Percentiles rank a stretch among this genome's conserved stretches.
phyloP scores from a whole-genome alignment of 37 sponge, comb jelly and placozoan genomes.

The Crambe crambe region DNA sequence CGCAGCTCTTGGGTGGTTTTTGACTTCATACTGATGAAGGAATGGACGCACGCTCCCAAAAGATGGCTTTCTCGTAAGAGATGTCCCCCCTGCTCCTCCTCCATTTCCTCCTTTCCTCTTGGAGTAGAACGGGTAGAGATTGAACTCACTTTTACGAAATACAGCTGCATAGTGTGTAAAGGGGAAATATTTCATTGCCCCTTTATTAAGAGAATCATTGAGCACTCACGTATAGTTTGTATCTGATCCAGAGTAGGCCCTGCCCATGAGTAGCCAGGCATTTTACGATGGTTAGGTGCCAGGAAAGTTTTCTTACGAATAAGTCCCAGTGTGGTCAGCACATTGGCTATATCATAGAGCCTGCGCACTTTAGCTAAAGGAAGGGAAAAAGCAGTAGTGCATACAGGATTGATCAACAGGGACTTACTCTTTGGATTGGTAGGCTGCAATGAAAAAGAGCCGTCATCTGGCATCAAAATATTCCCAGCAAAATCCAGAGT shows the following conservation, averaged over 20 bases:
- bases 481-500: conserved; percentile 73
- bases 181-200: background rate
- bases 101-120: conserved; percentile 18
- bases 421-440: conserved; percentile 54
- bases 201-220: background rate
- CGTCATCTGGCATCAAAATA: conserved; percentile 72
- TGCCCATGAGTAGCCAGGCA: conserved; percentile 84
- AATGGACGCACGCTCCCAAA: conserved; percentile 39
- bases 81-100: background rate
- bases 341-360: conserved; percentile 93
- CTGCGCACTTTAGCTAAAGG: conserved; percentile 87
- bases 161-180: conserved; percentile 31
- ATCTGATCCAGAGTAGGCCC: conserved; percentile 70
- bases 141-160: conserved; percentile 49
- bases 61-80: conserved; percentile 39
- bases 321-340: conserved; percentile 79
- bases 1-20: background rate
- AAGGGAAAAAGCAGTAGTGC: background rate
- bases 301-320: conserved; percentile 80
- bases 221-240: conserved; percentile 46
- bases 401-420: background rate
- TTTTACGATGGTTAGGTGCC: conserved; percentile 70
- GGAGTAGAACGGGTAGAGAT: conserved; percentile 14
- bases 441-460: conserved; percentile 33
- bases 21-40: conserved; percentile 71